phyloP scores from a whole-genome alignment of 2,888 invertebrate species.

The Drosophila kanekoi region DNA sequence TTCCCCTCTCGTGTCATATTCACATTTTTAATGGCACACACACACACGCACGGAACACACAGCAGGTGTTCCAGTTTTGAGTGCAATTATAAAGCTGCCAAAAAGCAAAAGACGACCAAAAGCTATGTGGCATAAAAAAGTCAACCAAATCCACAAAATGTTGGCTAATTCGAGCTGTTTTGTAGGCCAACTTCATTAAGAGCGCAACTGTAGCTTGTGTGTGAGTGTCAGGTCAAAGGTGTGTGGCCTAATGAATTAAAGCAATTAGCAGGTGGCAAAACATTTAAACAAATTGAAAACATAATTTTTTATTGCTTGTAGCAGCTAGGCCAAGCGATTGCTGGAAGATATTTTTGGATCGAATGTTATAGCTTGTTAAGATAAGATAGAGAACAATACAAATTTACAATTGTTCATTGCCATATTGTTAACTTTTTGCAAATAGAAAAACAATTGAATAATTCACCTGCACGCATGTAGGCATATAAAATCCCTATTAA shows the following conservation, averaged over 20 bases:
- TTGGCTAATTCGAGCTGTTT: constrained; percentile 60
- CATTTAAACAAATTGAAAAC: constrained; percentile 42
- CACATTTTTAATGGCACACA: constrained; percentile 68
- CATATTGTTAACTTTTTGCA: constrained; percentile 7
- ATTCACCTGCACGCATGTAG: constrained; percentile 40
- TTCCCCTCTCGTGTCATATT: constrained; percentile 72
- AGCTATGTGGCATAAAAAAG: constrained; percentile 29
- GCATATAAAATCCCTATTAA: constrained; percentile 25
- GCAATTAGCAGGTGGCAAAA: constrained; percentile 47
- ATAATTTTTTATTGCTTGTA: constrained; percentile 10
- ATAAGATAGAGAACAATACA: neutral
- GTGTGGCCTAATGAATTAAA: constrained; percentile 67
- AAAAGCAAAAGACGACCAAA: constrained; percentile 55
- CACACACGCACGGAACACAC: constrained; percentile 35
- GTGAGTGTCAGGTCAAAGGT: constrained; percentile 26
- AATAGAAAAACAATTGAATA: constrained; percentile 25
- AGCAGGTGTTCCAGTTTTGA: constrained; percentile 73
- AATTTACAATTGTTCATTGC: neutral
- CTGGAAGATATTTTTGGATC: neutral
- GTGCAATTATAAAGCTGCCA: constrained; percentile 72
- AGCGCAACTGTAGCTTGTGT: constrained; percentile 8
- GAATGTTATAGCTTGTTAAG: constrained; percentile 16
- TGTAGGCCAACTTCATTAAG: constrained; percentile 76
- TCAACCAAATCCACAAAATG: constrained; percentile 46
- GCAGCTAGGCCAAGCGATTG: neutral